phyloP scores from a whole-genome alignment of 2,797 vertebrate genomes.

The Heterohyrax brucei region DNA sequence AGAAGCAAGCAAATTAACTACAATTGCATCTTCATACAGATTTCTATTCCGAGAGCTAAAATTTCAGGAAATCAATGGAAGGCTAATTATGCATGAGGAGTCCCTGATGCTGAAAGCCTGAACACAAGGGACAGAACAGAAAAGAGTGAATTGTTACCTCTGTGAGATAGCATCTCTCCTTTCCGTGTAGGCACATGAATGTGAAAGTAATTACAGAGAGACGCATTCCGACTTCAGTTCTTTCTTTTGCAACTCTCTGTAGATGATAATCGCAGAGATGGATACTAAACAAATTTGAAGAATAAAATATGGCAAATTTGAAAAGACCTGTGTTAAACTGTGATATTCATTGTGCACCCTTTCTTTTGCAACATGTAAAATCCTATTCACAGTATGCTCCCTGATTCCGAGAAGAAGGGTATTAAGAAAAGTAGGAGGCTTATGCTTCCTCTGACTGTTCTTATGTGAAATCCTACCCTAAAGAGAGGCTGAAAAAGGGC shows the following conservation, averaged over 20 bases:
- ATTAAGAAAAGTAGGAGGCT: not conserved
- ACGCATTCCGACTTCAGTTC: slow-evolving; percentile 80
- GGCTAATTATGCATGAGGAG: slow-evolving; percentile 74
- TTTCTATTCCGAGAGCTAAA: slow-evolving; percentile 70
- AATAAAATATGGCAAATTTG: slow-evolving; percentile 85
- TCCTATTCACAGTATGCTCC: not conserved
- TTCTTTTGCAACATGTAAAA: not conserved
- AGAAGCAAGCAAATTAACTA: slow-evolving; percentile 70
- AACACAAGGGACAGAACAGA: not conserved
- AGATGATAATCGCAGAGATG: slow-evolving; percentile 82
- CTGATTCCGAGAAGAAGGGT: not conserved
- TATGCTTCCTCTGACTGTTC: not conserved
- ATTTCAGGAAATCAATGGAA: slow-evolving; percentile 69
- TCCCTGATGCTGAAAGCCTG: slow-evolving; percentile 1
- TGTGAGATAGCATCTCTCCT: slow-evolving; percentile 58
- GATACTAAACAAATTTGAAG: slow-evolving; percentile 85
- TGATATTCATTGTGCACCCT: slow-evolving; percentile 67
- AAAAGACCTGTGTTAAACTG: slow-evolving; percentile 40
- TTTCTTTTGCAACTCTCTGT: slow-evolving; percentile 86
- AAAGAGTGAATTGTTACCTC: not conserved
- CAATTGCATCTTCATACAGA: slow-evolving; percentile 65
- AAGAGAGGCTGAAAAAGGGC: not conserved
- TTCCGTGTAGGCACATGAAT: not conserved
- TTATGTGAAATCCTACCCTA: not conserved
- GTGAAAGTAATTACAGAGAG: slow-evolving; percentile 82